These are phyloP conservation scores for Nyctalus aviator DNA, from an alignment of 2,797 vertebrate species.

Conservation along the genomic window DNA sequence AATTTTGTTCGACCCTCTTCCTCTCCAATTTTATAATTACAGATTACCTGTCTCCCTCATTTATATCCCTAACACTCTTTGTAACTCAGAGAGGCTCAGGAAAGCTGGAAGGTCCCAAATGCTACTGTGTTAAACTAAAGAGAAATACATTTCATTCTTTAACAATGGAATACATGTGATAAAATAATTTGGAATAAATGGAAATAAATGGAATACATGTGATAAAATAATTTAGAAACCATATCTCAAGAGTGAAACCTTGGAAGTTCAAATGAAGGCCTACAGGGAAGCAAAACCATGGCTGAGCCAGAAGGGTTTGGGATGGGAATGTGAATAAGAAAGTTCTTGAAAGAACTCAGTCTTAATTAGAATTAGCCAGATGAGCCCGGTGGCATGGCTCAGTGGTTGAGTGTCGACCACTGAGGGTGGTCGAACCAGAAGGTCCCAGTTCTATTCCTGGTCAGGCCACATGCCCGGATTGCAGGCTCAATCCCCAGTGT, in stretches of 20 bases:
- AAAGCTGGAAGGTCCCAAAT: neutral
- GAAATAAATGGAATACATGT: neutral
- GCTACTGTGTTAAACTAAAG: neutral
- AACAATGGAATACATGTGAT: neutral
- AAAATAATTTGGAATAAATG: neutral
- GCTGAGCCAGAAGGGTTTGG: neutral
- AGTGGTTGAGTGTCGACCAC: too few relatives aligned
- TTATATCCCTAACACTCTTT: neutral
- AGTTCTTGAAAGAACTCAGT: neutral
- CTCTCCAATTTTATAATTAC: neutral
- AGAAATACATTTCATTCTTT: neutral
- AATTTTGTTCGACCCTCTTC: neutral
- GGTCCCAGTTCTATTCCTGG: too few relatives aligned
- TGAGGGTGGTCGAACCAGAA: too few relatives aligned
- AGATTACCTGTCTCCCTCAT: neutral
- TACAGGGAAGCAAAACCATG: fast-evolving
- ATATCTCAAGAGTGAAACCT: neutral
- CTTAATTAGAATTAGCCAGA: too few relatives aligned
- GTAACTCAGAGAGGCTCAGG: neutral
- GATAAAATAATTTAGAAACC: neutral
- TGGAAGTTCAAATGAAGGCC: neutral
- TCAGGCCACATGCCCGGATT: too few relatives aligned
- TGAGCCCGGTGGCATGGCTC: too few relatives aligned
- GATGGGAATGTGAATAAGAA: neutral
- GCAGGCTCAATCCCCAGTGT: too few relatives aligned